Evolutionary conservation across 2,888 invertebrate species (phyloP).

Genomic region (Scaptomyza tumidula): DNA sequence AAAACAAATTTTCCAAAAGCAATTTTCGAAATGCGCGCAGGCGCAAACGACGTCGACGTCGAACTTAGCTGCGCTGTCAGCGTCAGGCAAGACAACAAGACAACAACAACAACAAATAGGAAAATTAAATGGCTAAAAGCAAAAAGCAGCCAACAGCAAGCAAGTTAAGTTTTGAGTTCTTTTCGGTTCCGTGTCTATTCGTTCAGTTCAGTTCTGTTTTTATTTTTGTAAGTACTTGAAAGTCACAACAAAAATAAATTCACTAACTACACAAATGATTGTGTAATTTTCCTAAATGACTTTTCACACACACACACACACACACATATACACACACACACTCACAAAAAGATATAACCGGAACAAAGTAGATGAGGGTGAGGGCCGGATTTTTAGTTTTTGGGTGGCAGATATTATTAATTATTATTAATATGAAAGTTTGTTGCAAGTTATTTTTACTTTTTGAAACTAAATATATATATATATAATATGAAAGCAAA

Average conservation of each 20-base stretch:
- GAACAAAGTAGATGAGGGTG: conserved; percentile 4
- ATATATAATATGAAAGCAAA: too few relatives aligned
- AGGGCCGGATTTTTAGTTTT: neutral
- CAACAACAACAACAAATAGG: conserved; percentile 23
- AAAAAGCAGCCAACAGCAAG: conserved; percentile 30
- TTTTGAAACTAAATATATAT: too few relatives aligned
- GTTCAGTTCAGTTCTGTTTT: conserved; percentile 12
- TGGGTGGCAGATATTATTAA: neutral
- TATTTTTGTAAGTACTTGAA: conserved; percentile 46
- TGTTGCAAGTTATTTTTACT: too few relatives aligned
- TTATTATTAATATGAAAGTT: too few relatives aligned
- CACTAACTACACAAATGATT: conserved; percentile 55
- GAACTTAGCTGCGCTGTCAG: conserved; percentile 17
- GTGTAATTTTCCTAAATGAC: conserved; percentile 62
- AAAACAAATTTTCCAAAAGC: conserved; percentile 66
- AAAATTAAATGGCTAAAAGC: conserved; percentile 56
- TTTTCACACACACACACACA: conserved; percentile 39
- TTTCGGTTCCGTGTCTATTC: conserved; percentile 8
- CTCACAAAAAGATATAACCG: neutral
- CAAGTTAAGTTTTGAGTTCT: conserved; percentile 14
- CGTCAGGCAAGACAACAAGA: conserved; percentile 39
- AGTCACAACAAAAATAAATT: conserved; percentile 52
- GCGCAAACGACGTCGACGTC: conserved; percentile 52
- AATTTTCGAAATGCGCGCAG: conserved; percentile 72
- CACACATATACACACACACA: neutral